Evolutionary conservation across 2,797 vertebrate species (phyloP), one percentile per base, ranked within the genome.

Genomic region (Chlorospingus semifuscus): DNA sequence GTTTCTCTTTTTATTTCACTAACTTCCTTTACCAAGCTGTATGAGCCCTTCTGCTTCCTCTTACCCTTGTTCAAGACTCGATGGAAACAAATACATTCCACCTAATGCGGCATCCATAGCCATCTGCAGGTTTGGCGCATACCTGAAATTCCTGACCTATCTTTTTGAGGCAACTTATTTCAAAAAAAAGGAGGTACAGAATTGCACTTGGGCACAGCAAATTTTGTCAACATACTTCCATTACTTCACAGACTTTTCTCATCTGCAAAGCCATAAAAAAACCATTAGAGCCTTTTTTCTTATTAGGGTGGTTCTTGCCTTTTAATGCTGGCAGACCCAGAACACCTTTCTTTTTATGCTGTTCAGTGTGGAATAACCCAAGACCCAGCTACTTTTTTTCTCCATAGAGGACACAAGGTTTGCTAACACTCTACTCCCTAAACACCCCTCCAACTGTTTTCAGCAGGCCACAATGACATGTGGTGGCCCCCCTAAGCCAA

Each of bases 351-450:
- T 36, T 37, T 59, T 74, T 22, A 66, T 0, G 0, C 21, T 61
- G 12, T 8, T 72, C n/a, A 53, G 17, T 15, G 21, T 3, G n/a
- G 26, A 87, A 46, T 6, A 71, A 32, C 6, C 3, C 18, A 55
- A 60, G 20, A 69, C 12, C 34, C 8, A 50, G 39, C 42, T 39
- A 10, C 18, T 90, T 88, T 32, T 80, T 36, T 57, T 12, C 29
- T 32, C 59, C 41, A 55, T 0, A 50, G 11, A 59, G 18, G 12
- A 27, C 20, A 56, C 0, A 1, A 53, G 5, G 30, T 34, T 91
- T 37, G 41, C 41, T 13, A 83, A 61, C 5, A 37, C 34, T 6
- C 13, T 5, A 23, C 12, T 13, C 30, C 23, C 26, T 6, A 15
- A 78, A 37, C 2, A 4, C 6, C 12, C 19, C 27, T 39, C n/a